These are phyloP conservation scores for Dicranocentrus wangi DNA, from an alignment of 2,888 invertebrate genomes.

Conservation along the genomic window DNA sequence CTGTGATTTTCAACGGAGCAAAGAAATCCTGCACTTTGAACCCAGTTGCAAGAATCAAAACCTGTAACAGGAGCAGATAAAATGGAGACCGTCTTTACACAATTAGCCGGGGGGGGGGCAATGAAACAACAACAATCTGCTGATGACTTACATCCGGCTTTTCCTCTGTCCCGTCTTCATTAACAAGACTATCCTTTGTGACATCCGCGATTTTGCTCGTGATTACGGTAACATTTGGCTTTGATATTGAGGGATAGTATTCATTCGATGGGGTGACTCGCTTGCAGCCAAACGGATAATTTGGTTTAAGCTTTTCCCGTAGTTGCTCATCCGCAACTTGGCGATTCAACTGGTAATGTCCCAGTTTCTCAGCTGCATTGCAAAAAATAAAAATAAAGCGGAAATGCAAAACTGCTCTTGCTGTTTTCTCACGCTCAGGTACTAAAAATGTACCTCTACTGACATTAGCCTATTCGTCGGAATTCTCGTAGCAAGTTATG, in stretches of 20 bases:
- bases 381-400: not conserved
- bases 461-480: too few species aligned
- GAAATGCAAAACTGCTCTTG: too few species aligned
- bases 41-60: conserved; percentile 69
- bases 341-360: conserved; percentile 22
- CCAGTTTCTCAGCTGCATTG: conserved; percentile 34
- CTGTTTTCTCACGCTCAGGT: too few species aligned
- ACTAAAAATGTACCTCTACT: too few species aligned
- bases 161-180: conserved; percentile 43
- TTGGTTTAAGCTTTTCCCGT: conserved; percentile 56
- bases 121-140: too few species aligned
- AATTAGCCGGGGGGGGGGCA: too few species aligned
- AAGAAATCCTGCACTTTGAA: conserved; percentile 69
- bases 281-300: conserved; percentile 69
- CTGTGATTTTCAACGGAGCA: conserved; percentile 65
- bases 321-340: conserved; percentile 45
- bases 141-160: conserved; percentile 60
- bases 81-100: too few species aligned
- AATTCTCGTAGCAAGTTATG: too few species aligned
- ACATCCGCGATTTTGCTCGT: conserved; percentile 32
- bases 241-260: conserved; percentile 61
- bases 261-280: conserved; percentile 59
- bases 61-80: too few species aligned
- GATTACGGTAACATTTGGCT: conserved; percentile 63
- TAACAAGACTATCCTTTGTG: conserved; percentile 45